Percentiles rank a stretch among this genome's conserved stretches.
phyloP scores from a whole-genome alignment of 2,113 vertebrate species.

The human (Homo sapiens) region DNA sequence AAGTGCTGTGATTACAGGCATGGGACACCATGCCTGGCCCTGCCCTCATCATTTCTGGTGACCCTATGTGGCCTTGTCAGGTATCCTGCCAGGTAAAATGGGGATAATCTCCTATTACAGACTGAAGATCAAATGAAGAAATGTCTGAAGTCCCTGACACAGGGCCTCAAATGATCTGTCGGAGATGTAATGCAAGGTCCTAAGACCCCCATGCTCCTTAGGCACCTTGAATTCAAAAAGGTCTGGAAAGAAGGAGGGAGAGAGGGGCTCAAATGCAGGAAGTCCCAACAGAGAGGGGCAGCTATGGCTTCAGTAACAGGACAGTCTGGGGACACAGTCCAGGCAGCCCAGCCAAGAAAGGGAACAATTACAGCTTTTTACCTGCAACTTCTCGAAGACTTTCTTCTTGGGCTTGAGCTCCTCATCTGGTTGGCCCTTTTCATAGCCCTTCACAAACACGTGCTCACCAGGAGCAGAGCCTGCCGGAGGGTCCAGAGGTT shows the following conservation, averaged over 20 bases:
- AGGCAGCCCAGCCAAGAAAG: neutral
- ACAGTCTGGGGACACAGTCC: neutral
- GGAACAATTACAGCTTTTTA: slow-evolving; percentile 65
- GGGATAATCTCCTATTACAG: neutral
- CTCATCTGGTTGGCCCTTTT: slow-evolving; percentile 89
- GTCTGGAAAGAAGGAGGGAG: neutral
- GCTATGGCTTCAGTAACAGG: neutral
- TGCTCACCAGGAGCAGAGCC: slow-evolving; percentile 91
- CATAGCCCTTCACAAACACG: slow-evolving; percentile 93
- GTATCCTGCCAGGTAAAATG: neutral
- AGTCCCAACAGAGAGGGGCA: neutral
- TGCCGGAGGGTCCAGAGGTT: slow-evolving; percentile 93
- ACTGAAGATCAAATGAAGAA: neutral
- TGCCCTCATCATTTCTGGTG: neutral
- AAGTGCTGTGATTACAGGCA: no score
- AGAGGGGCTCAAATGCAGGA: neutral
- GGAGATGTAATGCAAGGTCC: neutral
- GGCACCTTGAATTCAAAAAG: neutral
- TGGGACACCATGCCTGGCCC: no score
- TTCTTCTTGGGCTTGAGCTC: slow-evolving; percentile 98
- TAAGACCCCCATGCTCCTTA: neutral
- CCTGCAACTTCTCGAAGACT: slow-evolving; percentile 97
- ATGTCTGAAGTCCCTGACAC: neutral
- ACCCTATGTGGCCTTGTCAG: neutral
- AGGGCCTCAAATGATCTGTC: neutral